Evolutionary conservation across 1,140 invertebrate species (phyloP).

Genomic region (Penaeus vannamei): DNA sequence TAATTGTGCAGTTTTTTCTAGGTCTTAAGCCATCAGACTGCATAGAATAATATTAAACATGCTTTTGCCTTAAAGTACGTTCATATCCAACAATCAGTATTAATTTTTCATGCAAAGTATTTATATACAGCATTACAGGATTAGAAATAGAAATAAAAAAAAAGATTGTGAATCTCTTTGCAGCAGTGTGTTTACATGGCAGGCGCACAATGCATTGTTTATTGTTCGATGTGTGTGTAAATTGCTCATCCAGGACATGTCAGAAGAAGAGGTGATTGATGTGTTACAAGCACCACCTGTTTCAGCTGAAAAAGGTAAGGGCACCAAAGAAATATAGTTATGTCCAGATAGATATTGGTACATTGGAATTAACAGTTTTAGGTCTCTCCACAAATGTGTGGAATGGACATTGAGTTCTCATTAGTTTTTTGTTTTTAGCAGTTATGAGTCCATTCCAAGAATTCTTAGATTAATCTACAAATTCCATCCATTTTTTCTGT

Average conservation of each 20-base stretch:
- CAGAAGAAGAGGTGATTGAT: slow-evolving; percentile 74
- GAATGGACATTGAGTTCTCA: too few species aligned
- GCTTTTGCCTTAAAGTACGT: too few species aligned
- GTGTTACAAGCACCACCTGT: slow-evolving; percentile 71
- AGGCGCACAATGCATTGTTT: slow-evolving; percentile 94
- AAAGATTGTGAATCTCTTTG: slow-evolving; percentile 69
- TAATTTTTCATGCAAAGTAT: slow-evolving; percentile 39
- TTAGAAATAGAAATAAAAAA: too few species aligned
- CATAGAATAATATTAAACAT: not conserved
- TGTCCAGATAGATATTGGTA: not conserved
- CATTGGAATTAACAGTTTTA: not conserved
- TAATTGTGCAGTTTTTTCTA: not conserved
- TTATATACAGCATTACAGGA: slow-evolving; percentile 57
- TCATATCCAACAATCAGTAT: not conserved
- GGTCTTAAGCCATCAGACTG: slow-evolving; percentile 73
- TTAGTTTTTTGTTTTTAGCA: too few species aligned
- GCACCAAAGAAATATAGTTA: not conserved
- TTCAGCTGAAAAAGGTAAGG: slow-evolving; percentile 45
- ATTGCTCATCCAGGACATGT: slow-evolving; percentile 83
- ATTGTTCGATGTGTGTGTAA: slow-evolving; percentile 90
- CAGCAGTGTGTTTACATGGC: slow-evolving; percentile 94
- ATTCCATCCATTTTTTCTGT: too few species aligned
- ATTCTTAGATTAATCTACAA: too few species aligned
- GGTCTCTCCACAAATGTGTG: too few species aligned
- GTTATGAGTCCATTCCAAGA: too few species aligned